Percentiles rank a stretch among this genome's conserved stretches.
phyloP scores from a whole-genome alignment of 2,797 vertebrate genomes.

The Trematomus bernacchii region DNA sequence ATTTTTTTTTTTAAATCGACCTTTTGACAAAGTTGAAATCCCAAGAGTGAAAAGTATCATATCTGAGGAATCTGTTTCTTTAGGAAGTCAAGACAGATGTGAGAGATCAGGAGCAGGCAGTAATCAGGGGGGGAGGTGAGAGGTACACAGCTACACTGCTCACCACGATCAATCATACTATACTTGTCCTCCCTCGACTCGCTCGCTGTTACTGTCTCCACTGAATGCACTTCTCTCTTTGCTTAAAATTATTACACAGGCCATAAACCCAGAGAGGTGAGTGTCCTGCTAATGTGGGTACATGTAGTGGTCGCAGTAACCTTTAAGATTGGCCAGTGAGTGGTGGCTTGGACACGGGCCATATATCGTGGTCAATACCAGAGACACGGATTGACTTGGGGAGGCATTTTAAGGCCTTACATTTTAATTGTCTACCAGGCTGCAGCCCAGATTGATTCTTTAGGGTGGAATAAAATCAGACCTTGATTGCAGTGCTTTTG shows the following conservation, averaged over 20 bases:
- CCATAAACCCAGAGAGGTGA: constrained; percentile 84
- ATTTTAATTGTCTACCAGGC: constrained; percentile 76
- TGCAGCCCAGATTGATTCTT: constrained; percentile 68
- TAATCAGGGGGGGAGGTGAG: constrained; percentile 73
- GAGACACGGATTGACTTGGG: constrained; percentile 70
- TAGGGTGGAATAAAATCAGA: constrained; percentile 47
- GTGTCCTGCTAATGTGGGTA: constrained; percentile 83
- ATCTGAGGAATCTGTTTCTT: constrained; percentile 66
- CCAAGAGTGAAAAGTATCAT: constrained; percentile 59
- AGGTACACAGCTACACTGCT: constrained; percentile 81
- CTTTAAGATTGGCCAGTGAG: constrained; percentile 81
- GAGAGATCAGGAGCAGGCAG: constrained; percentile 79
- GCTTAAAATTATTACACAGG: constrained; percentile 86
- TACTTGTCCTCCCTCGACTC: constrained; percentile 84
- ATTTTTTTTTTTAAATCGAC: neutral
- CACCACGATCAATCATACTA: constrained; percentile 83
- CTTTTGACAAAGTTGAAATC: constrained; percentile 60
- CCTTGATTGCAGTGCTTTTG: constrained; percentile 42
- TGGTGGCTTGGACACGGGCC: constrained; percentile 75
- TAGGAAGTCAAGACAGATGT: constrained; percentile 81
- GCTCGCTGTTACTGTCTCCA: constrained; percentile 82
- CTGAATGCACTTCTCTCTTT: constrained; percentile 83
- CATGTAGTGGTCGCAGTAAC: constrained; percentile 83
- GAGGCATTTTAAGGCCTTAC: constrained; percentile 72
- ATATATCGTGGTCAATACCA: constrained; percentile 79